Percentiles rank a stretch among this genome's conserved stretches.
These are phyloP conservation scores for Diprion similis DNA, from an alignment of 1,140 invertebrate genomes.

Conservation along the genomic window DNA sequence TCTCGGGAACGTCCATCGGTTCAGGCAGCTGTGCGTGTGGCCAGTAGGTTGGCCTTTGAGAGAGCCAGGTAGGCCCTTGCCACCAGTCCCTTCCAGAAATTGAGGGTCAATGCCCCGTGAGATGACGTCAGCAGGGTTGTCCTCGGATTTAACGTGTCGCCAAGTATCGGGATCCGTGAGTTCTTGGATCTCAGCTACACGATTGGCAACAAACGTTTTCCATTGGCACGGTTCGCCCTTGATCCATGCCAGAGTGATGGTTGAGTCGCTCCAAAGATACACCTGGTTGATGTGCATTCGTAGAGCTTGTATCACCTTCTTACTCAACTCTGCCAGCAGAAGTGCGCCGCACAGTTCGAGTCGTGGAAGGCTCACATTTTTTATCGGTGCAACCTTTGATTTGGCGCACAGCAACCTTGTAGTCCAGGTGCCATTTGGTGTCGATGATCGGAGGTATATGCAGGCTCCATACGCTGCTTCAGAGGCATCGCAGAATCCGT, in stretches of 20 bases:
- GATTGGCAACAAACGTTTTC: constrained; percentile 46
- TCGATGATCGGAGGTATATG: constrained; percentile 42
- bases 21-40: background rate
- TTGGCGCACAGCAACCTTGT: constrained; percentile 40
- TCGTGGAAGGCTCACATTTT: constrained; percentile 38
- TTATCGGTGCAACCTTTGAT: constrained; percentile 48
- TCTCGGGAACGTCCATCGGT: background rate
- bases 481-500: constrained; percentile 55
- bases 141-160: constrained; percentile 37
- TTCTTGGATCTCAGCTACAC: constrained; percentile 38
- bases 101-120: constrained; percentile 27
- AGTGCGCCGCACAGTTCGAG: constrained; percentile 46
- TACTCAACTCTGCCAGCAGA: constrained; percentile 37
- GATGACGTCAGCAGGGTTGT: constrained; percentile 39
- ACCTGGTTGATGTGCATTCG: constrained; percentile 23
- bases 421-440: constrained; percentile 12
- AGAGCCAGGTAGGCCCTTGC: constrained; percentile 40
- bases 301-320: constrained; percentile 17
- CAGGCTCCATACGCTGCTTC: constrained; percentile 51
- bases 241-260: constrained; percentile 50
- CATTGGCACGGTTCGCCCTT: constrained; percentile 32
- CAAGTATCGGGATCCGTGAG: constrained; percentile 31
- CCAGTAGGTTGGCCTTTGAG: constrained; percentile 17
- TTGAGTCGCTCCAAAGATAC: constrained; percentile 52
- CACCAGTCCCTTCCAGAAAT: constrained; percentile 27